These are phyloP conservation scores for Takifugu ocellatus DNA, from an alignment of 2,797 vertebrate species.

Conservation along the genomic window DNA sequence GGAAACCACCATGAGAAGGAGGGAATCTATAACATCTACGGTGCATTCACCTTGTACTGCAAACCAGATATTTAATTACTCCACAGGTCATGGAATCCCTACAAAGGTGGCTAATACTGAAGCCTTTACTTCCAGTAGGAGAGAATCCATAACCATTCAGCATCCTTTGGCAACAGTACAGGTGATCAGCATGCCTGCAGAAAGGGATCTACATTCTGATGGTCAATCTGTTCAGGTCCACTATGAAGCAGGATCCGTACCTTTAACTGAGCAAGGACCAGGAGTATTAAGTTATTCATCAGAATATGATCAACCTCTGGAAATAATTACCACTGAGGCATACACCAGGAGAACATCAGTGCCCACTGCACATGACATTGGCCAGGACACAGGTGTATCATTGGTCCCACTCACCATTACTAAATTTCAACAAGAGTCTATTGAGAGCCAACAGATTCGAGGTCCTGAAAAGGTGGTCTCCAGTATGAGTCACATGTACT, in stretches of 20 bases:
- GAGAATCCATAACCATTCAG: slow-evolving; percentile 61
- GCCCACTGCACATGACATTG: slow-evolving; percentile 48
- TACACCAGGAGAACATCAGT: slow-evolving; percentile 54
- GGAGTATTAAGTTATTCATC: slow-evolving; percentile 51
- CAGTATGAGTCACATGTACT: slow-evolving; percentile 80
- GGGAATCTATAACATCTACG: slow-evolving; percentile 57
- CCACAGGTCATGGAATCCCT: slow-evolving; percentile 52
- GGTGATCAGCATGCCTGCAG: slow-evolving; percentile 53
- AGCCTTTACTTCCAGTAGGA: slow-evolving; percentile 49
- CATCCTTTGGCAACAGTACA: slow-evolving; percentile 45
- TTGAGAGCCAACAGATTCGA: slow-evolving; percentile 78
- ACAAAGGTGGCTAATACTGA: slow-evolving; percentile 52
- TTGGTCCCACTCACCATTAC: slow-evolving; percentile 75
- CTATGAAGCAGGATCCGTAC: slow-evolving; percentile 42
- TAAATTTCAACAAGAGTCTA: slow-evolving; percentile 72
- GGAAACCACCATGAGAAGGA: slow-evolving; percentile 53
- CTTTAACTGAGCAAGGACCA: slow-evolving; percentile 47
- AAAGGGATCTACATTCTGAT: slow-evolving; percentile 50
- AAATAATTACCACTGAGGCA: slow-evolving; percentile 60
- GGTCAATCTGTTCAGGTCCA: slow-evolving; percentile 40
- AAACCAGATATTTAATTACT: slow-evolving; percentile 49
- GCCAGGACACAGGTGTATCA: slow-evolving; percentile 34
- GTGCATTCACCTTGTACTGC: slow-evolving; percentile 45
- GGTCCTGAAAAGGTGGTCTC: slow-evolving; percentile 78
- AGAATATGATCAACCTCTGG: slow-evolving; percentile 60